Base-by-base conservation (phyloP, 2,797 vertebrate species). In the Protonibea diacanthus region DNA sequence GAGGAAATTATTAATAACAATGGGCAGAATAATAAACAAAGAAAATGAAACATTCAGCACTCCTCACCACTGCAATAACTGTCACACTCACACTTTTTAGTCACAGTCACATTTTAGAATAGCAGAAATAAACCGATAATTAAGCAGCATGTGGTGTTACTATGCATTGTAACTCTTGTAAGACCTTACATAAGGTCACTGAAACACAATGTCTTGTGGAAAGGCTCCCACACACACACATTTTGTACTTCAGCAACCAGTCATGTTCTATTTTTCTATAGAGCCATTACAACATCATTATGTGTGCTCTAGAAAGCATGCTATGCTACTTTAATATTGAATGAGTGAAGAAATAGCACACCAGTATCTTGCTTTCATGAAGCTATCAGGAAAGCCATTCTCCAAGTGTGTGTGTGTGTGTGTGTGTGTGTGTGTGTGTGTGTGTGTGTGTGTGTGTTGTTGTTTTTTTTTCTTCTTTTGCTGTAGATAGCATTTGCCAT, bases 281-380 rank as follows among this genome's bases (percentile, higher is more conserved):
- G 62, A 76, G 71, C 85, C 76, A 84, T 86, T 84, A 89, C 74
- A 67, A 23, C 76, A 77, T 87, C 80, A 91, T 89, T 92, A 90
- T 57, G 79, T 81, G 81, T 85, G 81, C 86, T 90, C 88, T 83
- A 85, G 85, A 90, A 90, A 86, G 83, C 86, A 89, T 76, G 73
- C 56, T 74, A 59, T 67, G 75, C 76, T 71, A 61, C 82, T 88
- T 93, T 88, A 91, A 93, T 93, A 93, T 83, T 93, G 88, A 88
- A 93, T 93, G 91, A 93, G 83, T 42, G 61, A 81, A 82, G 74
- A 77, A 88, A 79, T 63, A 80, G 80, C 66, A 68, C 83, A 84
- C 78, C 63, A 76, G 83, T 80, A 65, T 88, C 79, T 86, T 63
- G 77, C 84, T 75, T 87, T 87, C 78, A 86, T 83, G 76, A 74